These are phyloP conservation scores for Sternarchorhynchus goeldii DNA, from an alignment of 2,797 vertebrate species.

Conservation along the genomic window DNA sequence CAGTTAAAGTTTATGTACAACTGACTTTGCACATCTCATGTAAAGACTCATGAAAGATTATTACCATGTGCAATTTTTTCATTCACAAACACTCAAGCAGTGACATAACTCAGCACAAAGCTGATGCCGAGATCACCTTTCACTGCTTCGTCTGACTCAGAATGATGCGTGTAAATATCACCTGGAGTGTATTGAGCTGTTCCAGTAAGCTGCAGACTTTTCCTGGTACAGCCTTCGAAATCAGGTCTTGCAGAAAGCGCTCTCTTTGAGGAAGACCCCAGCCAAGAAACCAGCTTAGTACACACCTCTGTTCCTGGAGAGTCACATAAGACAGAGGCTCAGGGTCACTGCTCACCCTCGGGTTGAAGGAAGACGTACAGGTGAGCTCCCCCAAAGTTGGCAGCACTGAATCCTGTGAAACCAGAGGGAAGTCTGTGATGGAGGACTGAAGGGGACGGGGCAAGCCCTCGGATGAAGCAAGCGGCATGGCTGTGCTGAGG, in stretches of 20 bases:
- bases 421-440: conserved; percentile 61
- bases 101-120: too few relatives aligned
- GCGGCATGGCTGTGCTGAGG: conserved; percentile 36
- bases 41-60: too few relatives aligned
- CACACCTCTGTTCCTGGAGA: conserved; percentile 86
- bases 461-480: conserved; percentile 47
- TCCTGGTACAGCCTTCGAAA: conserved; percentile 87
- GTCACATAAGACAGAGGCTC: conserved; percentile 80
- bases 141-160: background rate
- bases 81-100: too few relatives aligned
- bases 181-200: conserved; percentile 82
- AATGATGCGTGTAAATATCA: conserved; percentile 51
- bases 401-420: conserved; percentile 59
- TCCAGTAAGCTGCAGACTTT: conserved; percentile 86
- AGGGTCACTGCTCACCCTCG: conserved; percentile 48
- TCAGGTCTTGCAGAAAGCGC: conserved; percentile 83
- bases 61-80: too few relatives aligned
- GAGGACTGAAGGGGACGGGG: conserved; percentile 45
- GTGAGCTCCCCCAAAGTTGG: conserved; percentile 69
- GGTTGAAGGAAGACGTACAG: conserved; percentile 56
- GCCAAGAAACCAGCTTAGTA: conserved; percentile 86
- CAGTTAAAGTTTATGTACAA: too few relatives aligned
- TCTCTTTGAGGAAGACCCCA: conserved; percentile 81
- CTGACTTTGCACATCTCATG: too few relatives aligned
- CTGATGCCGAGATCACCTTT: too few relatives aligned